phyloP scores from a whole-genome alignment of 2,888 invertebrate genomes.

The Pocota personata region DNA sequence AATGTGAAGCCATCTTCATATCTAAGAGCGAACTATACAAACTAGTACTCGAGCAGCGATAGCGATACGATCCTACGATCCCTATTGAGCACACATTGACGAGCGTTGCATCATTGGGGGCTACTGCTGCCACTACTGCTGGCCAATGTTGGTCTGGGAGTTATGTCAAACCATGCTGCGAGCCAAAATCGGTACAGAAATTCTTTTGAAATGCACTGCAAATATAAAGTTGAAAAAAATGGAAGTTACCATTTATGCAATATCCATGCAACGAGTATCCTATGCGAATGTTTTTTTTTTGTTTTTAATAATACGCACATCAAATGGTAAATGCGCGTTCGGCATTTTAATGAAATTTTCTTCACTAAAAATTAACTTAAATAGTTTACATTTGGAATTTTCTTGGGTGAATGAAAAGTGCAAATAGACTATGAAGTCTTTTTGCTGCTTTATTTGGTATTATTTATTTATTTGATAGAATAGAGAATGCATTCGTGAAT shows the following conservation, averaged over 20 bases:
- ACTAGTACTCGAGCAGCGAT: slow-evolving; percentile 1
- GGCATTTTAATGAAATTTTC: slow-evolving; percentile 47
- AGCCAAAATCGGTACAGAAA: slow-evolving; percentile 62
- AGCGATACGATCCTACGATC: slow-evolving; percentile 27
- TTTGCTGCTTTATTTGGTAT: background rate
- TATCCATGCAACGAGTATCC: slow-evolving; percentile 20
- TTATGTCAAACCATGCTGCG: slow-evolving; percentile 64
- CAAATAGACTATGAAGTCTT: background rate
- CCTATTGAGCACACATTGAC: slow-evolving; percentile 28
- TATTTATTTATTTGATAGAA: background rate
- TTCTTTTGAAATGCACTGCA: slow-evolving; percentile 61
- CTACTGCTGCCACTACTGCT: background rate
- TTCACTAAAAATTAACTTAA: slow-evolving; percentile 8
- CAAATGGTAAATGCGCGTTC: slow-evolving; percentile 29
- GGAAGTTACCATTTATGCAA: slow-evolving; percentile 50
- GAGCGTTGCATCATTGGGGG: slow-evolving; percentile 51
- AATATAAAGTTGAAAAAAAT: slow-evolving; percentile 38
- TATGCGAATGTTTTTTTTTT: slow-evolving; percentile 4
- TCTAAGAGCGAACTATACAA: slow-evolving; percentile 1
- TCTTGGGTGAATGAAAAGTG: background rate
- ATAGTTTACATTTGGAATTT: slow-evolving; percentile 22
- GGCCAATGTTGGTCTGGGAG: slow-evolving; percentile 51
- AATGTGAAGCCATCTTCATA: slow-evolving; percentile 66
- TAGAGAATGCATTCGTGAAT: no score
- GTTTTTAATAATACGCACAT: slow-evolving; percentile 41